Evolutionary conservation across 2,113 vertebrate genomes (phyloP), one percentile per base, ranked within the genome.

Genomic region (Cephalopterus ornatus): DNA sequence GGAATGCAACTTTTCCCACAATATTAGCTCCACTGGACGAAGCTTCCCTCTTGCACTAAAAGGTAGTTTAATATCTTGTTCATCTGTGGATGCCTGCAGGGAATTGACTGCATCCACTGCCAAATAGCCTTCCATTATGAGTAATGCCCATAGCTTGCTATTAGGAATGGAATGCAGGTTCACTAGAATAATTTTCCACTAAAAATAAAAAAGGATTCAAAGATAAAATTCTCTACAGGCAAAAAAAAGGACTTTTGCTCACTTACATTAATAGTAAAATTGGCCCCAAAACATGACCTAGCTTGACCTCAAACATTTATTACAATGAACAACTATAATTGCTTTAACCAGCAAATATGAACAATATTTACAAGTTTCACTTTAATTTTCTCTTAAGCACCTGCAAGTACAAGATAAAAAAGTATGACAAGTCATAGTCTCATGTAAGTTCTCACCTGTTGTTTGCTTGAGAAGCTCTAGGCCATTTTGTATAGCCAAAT

Each of bases 381-480:
- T 75, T 87, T 3, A 41, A 67, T 56, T 67, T 85, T 84, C 35
- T 26, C 21, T 39, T 47, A 35, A 68, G 22, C 30, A 70, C 39
- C 74, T 78, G 49, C 3, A 62, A 93, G 26, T 26, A 59, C 11
- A 81, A 87, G 49, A 26, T 84, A 85, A 77, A 44, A 81, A 85
- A n/a, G 18, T 19, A 62, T 32, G 33, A 14, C 22, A 24, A 85
- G 80, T 22, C 33, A 71, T 4, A 39, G 47, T 59, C 84, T 82
- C 42, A 24, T 68, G 37, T 82, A 81, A 68, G 9, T 33, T 88
- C 98, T 98, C 97, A 99, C 99, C 99, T 98, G 99, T 99, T 83
- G 99, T 99, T 95, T 99, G 99, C 93, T 99, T 99, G 78, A 99
- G 98, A 44, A 99, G 98, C 87, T 99, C 99, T 97, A 99, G 97